These are phyloP conservation scores for Aphrophora alni DNA, from an alignment of 2,888 invertebrate species.

Conservation along the genomic window DNA sequence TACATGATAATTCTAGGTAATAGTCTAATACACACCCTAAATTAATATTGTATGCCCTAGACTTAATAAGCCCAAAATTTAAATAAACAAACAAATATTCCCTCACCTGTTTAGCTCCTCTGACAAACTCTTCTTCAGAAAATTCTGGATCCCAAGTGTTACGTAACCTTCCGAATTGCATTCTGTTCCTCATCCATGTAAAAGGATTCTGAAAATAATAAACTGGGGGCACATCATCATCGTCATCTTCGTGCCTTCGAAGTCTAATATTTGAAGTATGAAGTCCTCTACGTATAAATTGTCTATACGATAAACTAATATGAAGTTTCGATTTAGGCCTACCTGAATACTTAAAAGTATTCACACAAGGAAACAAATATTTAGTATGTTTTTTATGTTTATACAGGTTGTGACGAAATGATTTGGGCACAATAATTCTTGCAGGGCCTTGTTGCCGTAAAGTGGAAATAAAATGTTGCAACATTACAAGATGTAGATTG, in stretches of 20 bases:
- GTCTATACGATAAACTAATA: neutral
- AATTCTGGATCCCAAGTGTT: slow-evolving; percentile 42
- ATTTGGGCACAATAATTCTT: neutral
- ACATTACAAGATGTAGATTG: neutral
- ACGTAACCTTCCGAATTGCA: slow-evolving; percentile 43
- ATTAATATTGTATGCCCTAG: no score
- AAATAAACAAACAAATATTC: no score
- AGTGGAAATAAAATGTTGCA: neutral
- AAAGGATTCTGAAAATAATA: slow-evolving; percentile 44
- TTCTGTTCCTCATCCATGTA: slow-evolving; percentile 43
- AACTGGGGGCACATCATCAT: neutral
- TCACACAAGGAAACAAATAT: neutral
- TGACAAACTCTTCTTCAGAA: slow-evolving; percentile 42
- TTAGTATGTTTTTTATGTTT: neutral
- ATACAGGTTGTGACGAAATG: neutral
- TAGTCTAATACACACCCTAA: no score
- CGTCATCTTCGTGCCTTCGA: neutral
- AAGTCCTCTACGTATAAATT: neutral
- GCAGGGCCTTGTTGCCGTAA: neutral
- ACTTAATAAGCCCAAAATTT: no score
- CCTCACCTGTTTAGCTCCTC: slow-evolving; percentile 43
- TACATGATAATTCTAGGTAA: no score
- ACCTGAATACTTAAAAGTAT: neutral
- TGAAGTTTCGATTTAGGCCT: neutral
- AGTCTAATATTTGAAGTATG: neutral